Evolutionary conservation across 2,888 invertebrate genomes (phyloP).

Genomic region (Arctia plantaginis): DNA sequence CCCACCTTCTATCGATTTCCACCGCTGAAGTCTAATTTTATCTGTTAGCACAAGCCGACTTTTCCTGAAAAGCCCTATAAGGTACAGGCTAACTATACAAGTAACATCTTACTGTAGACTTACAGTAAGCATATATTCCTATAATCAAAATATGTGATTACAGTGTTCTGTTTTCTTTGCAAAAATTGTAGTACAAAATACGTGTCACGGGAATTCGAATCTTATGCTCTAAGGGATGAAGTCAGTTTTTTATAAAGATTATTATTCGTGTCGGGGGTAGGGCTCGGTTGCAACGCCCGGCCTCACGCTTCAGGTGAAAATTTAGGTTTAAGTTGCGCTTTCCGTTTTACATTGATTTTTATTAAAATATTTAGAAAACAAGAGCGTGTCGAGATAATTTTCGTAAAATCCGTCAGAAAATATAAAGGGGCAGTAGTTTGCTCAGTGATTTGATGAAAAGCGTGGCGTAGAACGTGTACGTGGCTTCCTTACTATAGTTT

Average conservation of each 20-base stretch:
- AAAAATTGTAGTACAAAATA: constrained; percentile 22
- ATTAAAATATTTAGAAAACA: constrained; percentile 30
- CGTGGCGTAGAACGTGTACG: constrained; percentile 22
- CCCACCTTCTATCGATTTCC: constrained; percentile 78
- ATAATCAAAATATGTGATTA: not conserved
- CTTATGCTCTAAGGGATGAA: constrained; percentile 7
- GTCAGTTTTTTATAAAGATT: constrained; percentile 25
- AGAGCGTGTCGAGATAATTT: constrained; percentile 5
- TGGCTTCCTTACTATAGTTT: not conserved
- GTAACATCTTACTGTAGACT: constrained; percentile 11
- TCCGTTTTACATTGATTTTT: constrained; percentile 30
- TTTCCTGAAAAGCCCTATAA: constrained; percentile 26
- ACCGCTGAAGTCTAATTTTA: constrained; percentile 74
- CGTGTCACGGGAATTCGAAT: constrained; percentile 16
- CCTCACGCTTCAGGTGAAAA: constrained; percentile 47
- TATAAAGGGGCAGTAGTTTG: constrained; percentile 11
- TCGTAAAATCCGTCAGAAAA: constrained; percentile 18
- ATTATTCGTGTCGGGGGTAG: constrained; percentile 20
- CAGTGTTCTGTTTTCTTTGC: not conserved
- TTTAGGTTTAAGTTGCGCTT: constrained; percentile 40
- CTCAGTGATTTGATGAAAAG: constrained; percentile 28
- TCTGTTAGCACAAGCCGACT: constrained; percentile 62
- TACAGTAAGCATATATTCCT: not conserved
- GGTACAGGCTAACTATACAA: not conserved
- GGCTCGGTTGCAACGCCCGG: constrained; percentile 22